Evolutionary conservation across 1,140 invertebrate genomes (phyloP).

Genomic region (Popillia japonica): DNA sequence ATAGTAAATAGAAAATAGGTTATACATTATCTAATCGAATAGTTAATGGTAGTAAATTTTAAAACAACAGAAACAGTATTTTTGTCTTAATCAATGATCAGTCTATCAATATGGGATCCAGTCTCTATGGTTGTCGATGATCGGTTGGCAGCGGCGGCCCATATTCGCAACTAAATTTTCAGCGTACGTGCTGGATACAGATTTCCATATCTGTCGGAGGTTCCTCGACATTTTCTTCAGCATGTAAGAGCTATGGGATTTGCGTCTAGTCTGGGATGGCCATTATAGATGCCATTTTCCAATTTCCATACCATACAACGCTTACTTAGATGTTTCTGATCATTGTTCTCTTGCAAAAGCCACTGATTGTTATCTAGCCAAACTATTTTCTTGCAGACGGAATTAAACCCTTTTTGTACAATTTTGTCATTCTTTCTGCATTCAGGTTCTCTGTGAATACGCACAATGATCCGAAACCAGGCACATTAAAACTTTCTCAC

Average conservation of each 20-base stretch:
- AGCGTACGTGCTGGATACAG: not conserved
- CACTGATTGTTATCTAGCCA: not conserved
- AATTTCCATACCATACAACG: not conserved
- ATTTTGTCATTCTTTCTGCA: not conserved
- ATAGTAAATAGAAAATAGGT: too few species aligned
- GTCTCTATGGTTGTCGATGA: not conserved
- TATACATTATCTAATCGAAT: too few species aligned
- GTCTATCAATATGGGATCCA: constrained; percentile 2
- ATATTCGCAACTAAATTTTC: not conserved
- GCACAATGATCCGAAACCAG: not conserved
- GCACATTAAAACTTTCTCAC: not conserved
- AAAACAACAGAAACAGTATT: too few species aligned
- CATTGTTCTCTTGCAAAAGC: not conserved
- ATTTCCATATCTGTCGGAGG: not conserved
- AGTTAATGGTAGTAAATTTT: too few species aligned
- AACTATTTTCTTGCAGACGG: not conserved
- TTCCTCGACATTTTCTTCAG: not conserved
- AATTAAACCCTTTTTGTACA: not conserved
- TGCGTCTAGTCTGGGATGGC: not conserved
- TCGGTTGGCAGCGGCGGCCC: not conserved
- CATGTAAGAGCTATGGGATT: not conserved
- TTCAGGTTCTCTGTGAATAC: not conserved
- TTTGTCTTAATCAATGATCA: too few species aligned
- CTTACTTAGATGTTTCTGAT: not conserved
- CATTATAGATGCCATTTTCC: not conserved